These are phyloP conservation scores for Strigamia crassipes DNA, from an alignment of 2,888 invertebrate genomes.

Conservation along the genomic window DNA sequence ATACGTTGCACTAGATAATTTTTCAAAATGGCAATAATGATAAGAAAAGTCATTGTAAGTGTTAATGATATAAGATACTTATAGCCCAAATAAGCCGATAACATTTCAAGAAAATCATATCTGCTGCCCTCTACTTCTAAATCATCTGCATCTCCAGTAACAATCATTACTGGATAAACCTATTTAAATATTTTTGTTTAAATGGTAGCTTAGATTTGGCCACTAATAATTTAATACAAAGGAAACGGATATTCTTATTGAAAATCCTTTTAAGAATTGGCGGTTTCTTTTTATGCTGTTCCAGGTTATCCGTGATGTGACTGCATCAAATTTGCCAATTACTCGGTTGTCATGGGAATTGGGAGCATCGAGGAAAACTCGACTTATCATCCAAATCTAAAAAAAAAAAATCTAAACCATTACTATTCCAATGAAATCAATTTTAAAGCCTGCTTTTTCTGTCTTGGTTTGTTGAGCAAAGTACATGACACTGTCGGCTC, in stretches of 20 bases:
- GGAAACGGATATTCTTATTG: not conserved
- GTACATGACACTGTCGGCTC: not conserved
- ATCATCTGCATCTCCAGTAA: no score
- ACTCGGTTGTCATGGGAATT: not conserved
- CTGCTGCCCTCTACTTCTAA: not conserved
- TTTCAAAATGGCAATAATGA: no score
- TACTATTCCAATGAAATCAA: not conserved
- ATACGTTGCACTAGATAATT: no score
- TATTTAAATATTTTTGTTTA: no score
- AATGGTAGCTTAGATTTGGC: no score
- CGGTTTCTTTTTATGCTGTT: not conserved
- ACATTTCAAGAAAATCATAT: not conserved
- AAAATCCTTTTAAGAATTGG: not conserved
- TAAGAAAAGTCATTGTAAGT: no score
- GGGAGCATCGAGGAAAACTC: not conserved
- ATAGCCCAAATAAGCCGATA: not conserved
- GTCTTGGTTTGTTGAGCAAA: not conserved
- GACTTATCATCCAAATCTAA: not conserved
- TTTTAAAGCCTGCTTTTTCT: not conserved
- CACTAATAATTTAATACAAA: no score
- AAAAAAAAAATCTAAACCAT: not conserved
- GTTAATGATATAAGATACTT: not conserved
- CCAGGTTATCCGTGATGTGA: not conserved
- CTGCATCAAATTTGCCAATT: not conserved
- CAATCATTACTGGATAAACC: no score